phyloP scores from a whole-genome alignment of 1,140 invertebrate species.

The Drosophila sturtevanti region DNA sequence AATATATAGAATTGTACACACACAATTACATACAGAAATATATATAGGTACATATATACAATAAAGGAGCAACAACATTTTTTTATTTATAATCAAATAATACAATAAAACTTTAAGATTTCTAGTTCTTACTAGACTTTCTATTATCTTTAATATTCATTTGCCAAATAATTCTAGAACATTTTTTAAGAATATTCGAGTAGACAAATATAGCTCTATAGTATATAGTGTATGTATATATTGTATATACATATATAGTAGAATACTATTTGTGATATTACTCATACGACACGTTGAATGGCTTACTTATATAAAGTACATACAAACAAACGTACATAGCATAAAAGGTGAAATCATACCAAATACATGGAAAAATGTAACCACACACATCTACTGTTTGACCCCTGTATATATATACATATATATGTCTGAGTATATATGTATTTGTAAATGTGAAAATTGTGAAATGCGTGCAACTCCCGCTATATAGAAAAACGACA shows the following conservation, averaged over 20 bases:
- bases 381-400: conserved; percentile 45
- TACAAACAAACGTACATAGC: conserved; percentile 29
- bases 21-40: neutral
- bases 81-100: neutral
- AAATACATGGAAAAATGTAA: conserved; percentile 51
- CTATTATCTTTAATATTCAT: too few relatives aligned
- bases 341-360: conserved; percentile 74
- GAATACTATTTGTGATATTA: conserved; percentile 46
- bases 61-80: neutral
- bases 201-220: too few relatives aligned
- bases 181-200: too few relatives aligned
- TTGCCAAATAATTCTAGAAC: too few relatives aligned
- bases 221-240: too few relatives aligned
- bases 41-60: neutral
- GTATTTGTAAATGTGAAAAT: conserved; percentile 48
- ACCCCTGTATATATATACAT: conserved; percentile 13
- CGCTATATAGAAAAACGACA: conserved; percentile 28
- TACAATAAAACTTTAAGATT: too few relatives aligned
- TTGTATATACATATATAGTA: neutral
- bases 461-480: conserved; percentile 68
- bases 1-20: neutral
- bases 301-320: conserved; percentile 8
- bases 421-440: neutral
- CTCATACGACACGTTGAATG: conserved; percentile 61
- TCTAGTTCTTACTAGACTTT: too few relatives aligned